Conservation (phyloP, 2,888 invertebrate species). For the Fabriciana adippe region DNA sequence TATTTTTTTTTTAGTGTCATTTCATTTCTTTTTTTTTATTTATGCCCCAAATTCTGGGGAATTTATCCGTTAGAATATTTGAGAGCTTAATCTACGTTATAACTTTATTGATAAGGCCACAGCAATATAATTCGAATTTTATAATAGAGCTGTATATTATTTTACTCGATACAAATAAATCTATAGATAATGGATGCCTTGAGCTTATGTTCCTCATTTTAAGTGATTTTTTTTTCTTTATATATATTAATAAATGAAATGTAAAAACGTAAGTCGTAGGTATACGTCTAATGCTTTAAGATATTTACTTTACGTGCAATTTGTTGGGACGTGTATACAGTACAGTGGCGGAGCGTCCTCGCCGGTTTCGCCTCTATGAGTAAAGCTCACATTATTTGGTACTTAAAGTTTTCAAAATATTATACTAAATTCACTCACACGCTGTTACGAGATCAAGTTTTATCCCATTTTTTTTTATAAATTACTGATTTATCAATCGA, state of each 20-base stretch:
- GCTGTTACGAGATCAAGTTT: too few species aligned
- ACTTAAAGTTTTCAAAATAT: too few species aligned
- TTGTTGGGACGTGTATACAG: constrained; percentile 39
- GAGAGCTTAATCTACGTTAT: too few species aligned
- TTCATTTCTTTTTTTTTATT: neutral
- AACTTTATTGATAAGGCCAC: neutral
- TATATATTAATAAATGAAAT: constrained; percentile 27
- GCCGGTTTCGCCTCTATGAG: too few species aligned
- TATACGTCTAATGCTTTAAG: constrained; percentile 42
- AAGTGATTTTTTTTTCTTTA: constrained; percentile 44
- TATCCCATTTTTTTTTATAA: too few species aligned
- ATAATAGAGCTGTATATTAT: neutral
- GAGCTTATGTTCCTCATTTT: constrained; percentile 47
- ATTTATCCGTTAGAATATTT: too few species aligned
- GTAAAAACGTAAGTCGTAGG: constrained; percentile 43
- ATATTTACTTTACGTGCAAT: constrained; percentile 44
- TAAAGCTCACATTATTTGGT: too few species aligned
- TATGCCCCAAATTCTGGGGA: too few species aligned
- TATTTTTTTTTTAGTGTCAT: neutral
- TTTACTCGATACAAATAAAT: constrained; percentile 18
- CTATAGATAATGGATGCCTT: constrained; percentile 19
- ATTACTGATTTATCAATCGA: too few species aligned
- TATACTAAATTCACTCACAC: too few species aligned
- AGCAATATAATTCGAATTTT: neutral
- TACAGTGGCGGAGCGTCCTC: too few species aligned